These are phyloP conservation scores for Drosophila imparisetae DNA, from an alignment of 2,888 invertebrate species.

Conservation along the genomic window DNA sequence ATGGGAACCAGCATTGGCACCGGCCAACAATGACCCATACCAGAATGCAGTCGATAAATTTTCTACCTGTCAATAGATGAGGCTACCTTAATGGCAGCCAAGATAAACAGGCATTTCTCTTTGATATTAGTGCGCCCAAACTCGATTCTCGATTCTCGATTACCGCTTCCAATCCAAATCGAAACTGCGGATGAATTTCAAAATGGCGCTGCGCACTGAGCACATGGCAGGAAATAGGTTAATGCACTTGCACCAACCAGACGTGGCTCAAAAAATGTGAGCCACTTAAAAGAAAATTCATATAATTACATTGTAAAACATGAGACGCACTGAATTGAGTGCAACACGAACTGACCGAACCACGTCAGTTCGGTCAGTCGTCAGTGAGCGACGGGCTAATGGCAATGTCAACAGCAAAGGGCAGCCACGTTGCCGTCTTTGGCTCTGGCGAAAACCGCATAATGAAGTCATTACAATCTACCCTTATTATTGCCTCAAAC, in stretches of 20 bases:
- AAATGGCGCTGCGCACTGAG: conserved; percentile 55
- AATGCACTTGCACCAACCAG: conserved; percentile 60
- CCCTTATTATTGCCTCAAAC: conserved; percentile 83
- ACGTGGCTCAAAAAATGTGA: conserved; percentile 43
- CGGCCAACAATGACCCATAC: conserved; percentile 30
- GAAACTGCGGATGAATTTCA: conserved; percentile 37
- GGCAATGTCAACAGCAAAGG: conserved; percentile 64
- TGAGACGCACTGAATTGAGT: conserved; percentile 55
- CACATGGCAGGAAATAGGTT: conserved; percentile 53
- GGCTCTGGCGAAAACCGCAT: conserved; percentile 25
- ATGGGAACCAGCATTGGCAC: conserved; percentile 12
- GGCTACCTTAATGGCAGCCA: conserved; percentile 74
- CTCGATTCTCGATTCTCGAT: conserved; percentile 1
- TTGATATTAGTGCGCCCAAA: conserved; percentile 26
- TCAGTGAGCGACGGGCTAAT: conserved; percentile 25
- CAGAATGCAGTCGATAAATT: conserved; percentile 72
- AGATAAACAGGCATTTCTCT: conserved; percentile 63
- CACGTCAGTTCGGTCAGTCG: conserved; percentile 9
- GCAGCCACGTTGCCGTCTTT: conserved; percentile 27
- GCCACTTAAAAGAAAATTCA: conserved; percentile 67
- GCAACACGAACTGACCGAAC: conserved; percentile 49
- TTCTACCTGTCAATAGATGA: conserved; percentile 82
- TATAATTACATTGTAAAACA: conserved; percentile 73
- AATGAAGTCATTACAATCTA: conserved; percentile 82
- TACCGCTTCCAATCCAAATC: not conserved